phyloP scores from a whole-genome alignment of 2,888 invertebrate genomes.

The Eupithecia centaureata region DNA sequence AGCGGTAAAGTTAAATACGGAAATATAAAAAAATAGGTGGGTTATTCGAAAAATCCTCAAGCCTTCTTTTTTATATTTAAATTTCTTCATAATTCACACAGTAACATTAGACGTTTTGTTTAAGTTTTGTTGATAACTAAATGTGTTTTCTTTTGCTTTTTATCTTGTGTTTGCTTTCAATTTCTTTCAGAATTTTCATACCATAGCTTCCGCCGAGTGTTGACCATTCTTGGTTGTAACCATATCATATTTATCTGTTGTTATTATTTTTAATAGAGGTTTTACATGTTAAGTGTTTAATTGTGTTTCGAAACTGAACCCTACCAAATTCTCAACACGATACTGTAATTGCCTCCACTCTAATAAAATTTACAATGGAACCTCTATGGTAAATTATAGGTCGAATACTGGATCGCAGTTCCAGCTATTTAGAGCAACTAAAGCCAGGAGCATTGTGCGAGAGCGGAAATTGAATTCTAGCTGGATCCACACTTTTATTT shows the following conservation, averaged over 20 bases:
- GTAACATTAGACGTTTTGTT: too few species aligned
- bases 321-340: constrained; percentile 6
- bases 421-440: constrained; percentile 47
- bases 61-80: too few species aligned
- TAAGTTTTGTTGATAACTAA: too few species aligned
- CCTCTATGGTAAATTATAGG: constrained; percentile 23
- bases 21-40: not conserved
- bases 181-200: too few species aligned
- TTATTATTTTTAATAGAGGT: too few species aligned
- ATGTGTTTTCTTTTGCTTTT: too few species aligned
- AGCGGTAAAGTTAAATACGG: not conserved
- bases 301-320: not conserved
- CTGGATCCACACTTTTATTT: constrained; percentile 37
- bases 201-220: too few species aligned
- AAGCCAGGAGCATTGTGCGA: constrained; percentile 49
- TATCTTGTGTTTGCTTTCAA: not conserved
- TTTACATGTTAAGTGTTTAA: too few species aligned
- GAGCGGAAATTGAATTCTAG: constrained; percentile 56
- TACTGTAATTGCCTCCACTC: constrained; percentile 20
- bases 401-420: constrained; percentile 35
- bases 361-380: constrained; percentile 24
- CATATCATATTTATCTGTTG: too few species aligned
- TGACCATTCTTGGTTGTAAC: too few species aligned
- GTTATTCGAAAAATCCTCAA: not conserved
- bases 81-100: too few species aligned